phyloP scores from a whole-genome alignment of 2,888 invertebrate species.

The Vesta saturnalis region DNA sequence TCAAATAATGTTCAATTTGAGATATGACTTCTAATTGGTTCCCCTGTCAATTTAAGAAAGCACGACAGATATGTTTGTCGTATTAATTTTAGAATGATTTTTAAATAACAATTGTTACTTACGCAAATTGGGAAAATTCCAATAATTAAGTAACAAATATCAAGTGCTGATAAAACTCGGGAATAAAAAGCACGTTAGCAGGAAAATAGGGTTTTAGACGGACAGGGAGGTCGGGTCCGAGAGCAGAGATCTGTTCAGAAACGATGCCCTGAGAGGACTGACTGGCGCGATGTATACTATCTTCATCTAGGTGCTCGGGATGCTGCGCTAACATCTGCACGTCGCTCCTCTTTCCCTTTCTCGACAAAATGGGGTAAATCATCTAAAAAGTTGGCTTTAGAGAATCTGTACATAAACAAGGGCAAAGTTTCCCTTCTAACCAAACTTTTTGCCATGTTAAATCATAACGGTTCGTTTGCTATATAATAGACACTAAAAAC shows the following conservation, averaged over 20 bases:
- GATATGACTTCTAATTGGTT: slow-evolving; percentile 19
- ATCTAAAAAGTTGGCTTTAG: slow-evolving; percentile 34
- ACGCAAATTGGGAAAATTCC: slow-evolving; percentile 32
- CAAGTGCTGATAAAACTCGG: slow-evolving; percentile 32
- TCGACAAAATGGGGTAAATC: slow-evolving; percentile 33
- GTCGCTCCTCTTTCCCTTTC: slow-evolving; percentile 29
- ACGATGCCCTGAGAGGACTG: slow-evolving; percentile 59
- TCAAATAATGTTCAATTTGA: neutral
- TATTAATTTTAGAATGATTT: slow-evolving; percentile 8
- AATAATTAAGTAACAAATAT: slow-evolving; percentile 31
- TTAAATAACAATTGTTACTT: slow-evolving; percentile 24
- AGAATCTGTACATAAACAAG: slow-evolving; percentile 28
- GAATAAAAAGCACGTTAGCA: slow-evolving; percentile 38
- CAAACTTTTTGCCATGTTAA: slow-evolving; percentile 19
- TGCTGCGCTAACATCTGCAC: slow-evolving; percentile 49
- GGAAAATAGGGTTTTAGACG: slow-evolving; percentile 51
- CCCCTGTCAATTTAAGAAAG: slow-evolving; percentile 16
- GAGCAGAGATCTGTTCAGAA: slow-evolving; percentile 55
- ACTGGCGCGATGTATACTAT: slow-evolving; percentile 38
- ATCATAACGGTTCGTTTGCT: slow-evolving; percentile 10
- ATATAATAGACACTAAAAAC: no score
- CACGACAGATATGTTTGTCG: slow-evolving; percentile 20
- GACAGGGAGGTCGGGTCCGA: slow-evolving; percentile 56
- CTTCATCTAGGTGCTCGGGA: slow-evolving; percentile 44
- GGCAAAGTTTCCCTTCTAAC: slow-evolving; percentile 1